phyloP scores from a whole-genome alignment of 2,888 invertebrate genomes.

The Reticulitermes lucifugus region DNA sequence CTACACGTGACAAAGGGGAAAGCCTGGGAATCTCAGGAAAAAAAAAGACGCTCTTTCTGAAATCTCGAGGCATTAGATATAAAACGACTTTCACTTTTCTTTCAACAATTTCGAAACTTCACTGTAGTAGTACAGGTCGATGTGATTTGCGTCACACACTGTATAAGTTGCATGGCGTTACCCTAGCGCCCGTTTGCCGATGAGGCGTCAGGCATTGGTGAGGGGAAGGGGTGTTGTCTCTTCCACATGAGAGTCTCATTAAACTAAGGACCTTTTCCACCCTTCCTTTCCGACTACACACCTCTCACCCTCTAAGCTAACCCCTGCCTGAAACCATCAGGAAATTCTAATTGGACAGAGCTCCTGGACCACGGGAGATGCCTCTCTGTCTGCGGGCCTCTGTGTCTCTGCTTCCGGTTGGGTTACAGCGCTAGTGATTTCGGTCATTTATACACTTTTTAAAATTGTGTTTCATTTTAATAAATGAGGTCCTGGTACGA shows the following conservation, averaged over 20 bases:
- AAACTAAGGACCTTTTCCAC: constrained; percentile 49
- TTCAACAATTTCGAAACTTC: too few species aligned
- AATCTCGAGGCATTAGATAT: too few species aligned
- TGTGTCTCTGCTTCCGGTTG: background rate
- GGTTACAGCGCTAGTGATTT: background rate
- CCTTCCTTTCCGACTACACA: constrained; percentile 23
- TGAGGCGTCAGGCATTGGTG: constrained; percentile 24
- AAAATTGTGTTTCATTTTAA: background rate
- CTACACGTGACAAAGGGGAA: too few species aligned
- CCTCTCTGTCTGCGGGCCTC: background rate
- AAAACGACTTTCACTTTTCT: too few species aligned
- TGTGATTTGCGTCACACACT: background rate
- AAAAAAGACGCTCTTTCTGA: too few species aligned
- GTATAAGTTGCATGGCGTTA: background rate
- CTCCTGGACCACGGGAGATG: constrained; percentile 9
- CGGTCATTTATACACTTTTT: background rate
- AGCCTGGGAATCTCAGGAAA: too few species aligned
- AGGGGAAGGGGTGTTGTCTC: constrained; percentile 32
- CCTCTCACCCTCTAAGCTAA: constrained; percentile 16
- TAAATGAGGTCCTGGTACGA: background rate
- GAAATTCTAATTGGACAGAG: constrained; percentile 48
- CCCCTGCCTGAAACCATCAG: constrained; percentile 37
- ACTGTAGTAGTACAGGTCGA: background rate
- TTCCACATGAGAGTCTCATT: constrained; percentile 49
- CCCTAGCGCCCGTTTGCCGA: constrained; percentile 28